phyloP scores from a whole-genome alignment of 2,113 vertebrate species.

The Reinhardtius hippoglossoides region DNA sequence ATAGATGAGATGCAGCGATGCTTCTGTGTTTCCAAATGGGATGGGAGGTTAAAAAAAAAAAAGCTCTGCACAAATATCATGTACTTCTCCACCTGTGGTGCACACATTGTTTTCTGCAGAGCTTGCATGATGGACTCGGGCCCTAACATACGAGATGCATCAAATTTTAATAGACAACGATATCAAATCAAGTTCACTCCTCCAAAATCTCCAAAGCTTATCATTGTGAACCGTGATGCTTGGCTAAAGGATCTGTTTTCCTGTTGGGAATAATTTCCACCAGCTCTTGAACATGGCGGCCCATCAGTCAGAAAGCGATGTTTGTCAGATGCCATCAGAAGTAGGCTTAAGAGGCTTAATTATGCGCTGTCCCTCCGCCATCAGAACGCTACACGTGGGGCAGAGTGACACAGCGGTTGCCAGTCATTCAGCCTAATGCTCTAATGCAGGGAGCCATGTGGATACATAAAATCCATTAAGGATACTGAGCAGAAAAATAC shows the following conservation, averaged over 20 bases:
- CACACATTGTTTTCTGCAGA: conserved; percentile 44
- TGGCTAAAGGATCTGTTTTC: neutral
- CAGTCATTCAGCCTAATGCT: conserved; percentile 81
- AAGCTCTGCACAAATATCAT: conserved; percentile 8
- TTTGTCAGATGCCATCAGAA: conserved; percentile 70
- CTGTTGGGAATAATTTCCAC: neutral
- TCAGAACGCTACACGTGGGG: conserved; percentile 74
- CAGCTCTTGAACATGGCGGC: conserved; percentile 51
- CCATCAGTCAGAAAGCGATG: conserved; percentile 75
- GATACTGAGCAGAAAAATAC: conserved; percentile 49
- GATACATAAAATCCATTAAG: conserved; percentile 77
- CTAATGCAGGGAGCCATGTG: conserved; percentile 76
- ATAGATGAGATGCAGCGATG: conserved; percentile 70
- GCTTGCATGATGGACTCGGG: conserved; percentile 24
- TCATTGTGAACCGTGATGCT: too few relatives aligned
- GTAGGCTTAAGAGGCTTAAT: conserved; percentile 75
- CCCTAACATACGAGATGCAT: conserved; percentile 18
- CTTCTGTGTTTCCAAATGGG: conserved; percentile 68
- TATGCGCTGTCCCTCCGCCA: conserved; percentile 71
- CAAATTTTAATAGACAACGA: neutral
- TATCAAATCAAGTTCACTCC: neutral
- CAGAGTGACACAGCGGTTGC: conserved; percentile 77
- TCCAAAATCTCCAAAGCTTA: neutral
- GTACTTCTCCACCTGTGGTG: conserved; percentile 54
- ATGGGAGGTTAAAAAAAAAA: conserved; percentile 51